Base-by-base conservation (phyloP, 1,140 invertebrate species). In the Telenomus remus region DNA sequence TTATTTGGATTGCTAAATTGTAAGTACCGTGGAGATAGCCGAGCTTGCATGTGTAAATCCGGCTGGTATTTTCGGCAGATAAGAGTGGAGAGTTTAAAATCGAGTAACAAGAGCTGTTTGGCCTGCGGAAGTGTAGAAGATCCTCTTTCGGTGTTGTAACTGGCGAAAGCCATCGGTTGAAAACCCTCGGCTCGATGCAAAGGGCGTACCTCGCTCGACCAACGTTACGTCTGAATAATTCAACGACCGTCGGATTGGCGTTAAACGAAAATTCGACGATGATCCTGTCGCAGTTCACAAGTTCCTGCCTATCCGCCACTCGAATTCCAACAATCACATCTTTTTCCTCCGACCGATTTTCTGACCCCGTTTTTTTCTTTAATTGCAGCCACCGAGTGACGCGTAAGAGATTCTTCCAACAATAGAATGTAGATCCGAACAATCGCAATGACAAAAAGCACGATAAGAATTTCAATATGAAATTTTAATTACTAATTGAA, bases 191-290 rank as follows among this genome's bases (percentile, higher is more conserved):
- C 59, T 64, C 75, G 49, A 69, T 69, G 75, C 69, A 65, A 63
- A 69, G 64, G 75, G 69, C 60, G 70, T 65, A 65, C 42, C 65
- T 73, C 59, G 49, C 50, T 74, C 10, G 53, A 63, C 73, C 60
- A 63, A 71, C 76, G 61, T 44, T 53, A 69, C 70, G 78, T 71
- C 71, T 83, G 78, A 78, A 85, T 84, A 82, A 85, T 85, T 85
- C 82, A 85, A 82, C 80, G 56, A 73, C 70, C 76, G 53, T 54
- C 61, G 65, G 76, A 78, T 70, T 65, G 76, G 60, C 69, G 56
- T 74, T 72, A 68, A 80, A 78, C 71, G 79, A 77, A 83, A 84
- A 79, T 82, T 80, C 76, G 72, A 69, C 65, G 70, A 78, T 78
- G 69, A 74, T 65, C 35, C 65, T 70, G 60, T 66, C 69, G 73